Base-by-base conservation (phyloP, 2,888 invertebrate genomes). In the Beris chalybata region DNA sequence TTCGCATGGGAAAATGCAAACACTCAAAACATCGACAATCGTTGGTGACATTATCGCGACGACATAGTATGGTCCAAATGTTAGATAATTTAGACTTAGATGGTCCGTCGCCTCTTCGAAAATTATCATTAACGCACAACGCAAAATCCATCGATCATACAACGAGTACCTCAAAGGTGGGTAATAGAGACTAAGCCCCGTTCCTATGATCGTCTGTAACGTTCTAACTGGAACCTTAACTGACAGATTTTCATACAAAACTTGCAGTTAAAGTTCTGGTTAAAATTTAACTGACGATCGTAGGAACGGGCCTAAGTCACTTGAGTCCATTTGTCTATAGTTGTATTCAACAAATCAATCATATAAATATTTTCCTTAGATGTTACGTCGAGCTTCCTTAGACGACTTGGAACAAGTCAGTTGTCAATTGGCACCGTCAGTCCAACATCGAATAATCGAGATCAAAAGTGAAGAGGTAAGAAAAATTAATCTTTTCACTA, bases 11-110 rank as follows among this genome's bases (percentile, higher is more conserved):
- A 56, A 87, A 87, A 78, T 75, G 77, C 29, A 82, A 86, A 45
- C 89, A 87, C 71, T 90, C 92, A 64, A 90, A 91, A 73, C 93
- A 94, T 78, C 83, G 93, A 64, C 94, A 94, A 82, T 92, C 92
- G 38, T 84, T 94, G 54, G 91, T 94, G 67, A 91, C 92, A 0
- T 83, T 93, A 4, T 92, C 92, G 58, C 83, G 92, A 74, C 85
- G 90, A 69, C 91, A 91, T 74, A 91, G 91, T 74, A 82, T 91
- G 74, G 90, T 92, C 64, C 91, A 91, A 81, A 89, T 89, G 86
- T 74, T 91, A 72, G 91, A 91, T 72, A 86, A 82, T 70, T 72
- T 80, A 69, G 89, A 90, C 74, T 77, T 89, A 73, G 90, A 88
- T 76, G 90, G 89, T 0, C 90, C 90, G 0, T 88, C 89, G 1